Percentiles rank a stretch among this genome's conserved stretches.
Conservation (phyloP, 2,888 invertebrate genomes). For the Synanthedon tipuliformis region DNA sequence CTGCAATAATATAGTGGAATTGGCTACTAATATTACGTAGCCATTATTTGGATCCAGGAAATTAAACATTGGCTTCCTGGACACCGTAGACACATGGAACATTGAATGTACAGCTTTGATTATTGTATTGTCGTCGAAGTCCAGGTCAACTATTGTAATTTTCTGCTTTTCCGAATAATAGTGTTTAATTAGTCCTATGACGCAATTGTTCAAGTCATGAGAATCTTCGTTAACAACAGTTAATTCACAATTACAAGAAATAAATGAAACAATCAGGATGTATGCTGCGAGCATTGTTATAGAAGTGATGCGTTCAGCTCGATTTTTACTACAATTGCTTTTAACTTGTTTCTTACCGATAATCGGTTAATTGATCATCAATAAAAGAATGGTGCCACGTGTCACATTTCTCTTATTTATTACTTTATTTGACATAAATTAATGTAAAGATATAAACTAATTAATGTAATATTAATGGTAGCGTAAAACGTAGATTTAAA, state of each 20-base stretch:
- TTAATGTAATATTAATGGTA: no score
- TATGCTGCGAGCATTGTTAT: background rate
- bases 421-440: no score
- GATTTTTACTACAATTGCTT: background rate
- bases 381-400: no score
- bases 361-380: background rate
- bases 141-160: slow-evolving; percentile 10
- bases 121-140: slow-evolving; percentile 5
- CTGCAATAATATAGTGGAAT: background rate
- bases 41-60: background rate
- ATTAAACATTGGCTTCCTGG: slow-evolving; percentile 2
- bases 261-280: background rate
- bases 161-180: slow-evolving; percentile 3
- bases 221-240: background rate
- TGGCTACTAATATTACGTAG: slow-evolving; percentile 1
- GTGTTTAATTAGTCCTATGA: slow-evolving; percentile 2
- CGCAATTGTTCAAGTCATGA: background rate
- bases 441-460: no score
- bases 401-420: no score
- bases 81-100: slow-evolving; percentile 3
- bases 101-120: slow-evolving; percentile 6
- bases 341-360: background rate
- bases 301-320: background rate
- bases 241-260: background rate
- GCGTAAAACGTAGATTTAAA: no score